phyloP scores from a whole-genome alignment of 2,888 invertebrate species.

The Aelia acuminata region DNA sequence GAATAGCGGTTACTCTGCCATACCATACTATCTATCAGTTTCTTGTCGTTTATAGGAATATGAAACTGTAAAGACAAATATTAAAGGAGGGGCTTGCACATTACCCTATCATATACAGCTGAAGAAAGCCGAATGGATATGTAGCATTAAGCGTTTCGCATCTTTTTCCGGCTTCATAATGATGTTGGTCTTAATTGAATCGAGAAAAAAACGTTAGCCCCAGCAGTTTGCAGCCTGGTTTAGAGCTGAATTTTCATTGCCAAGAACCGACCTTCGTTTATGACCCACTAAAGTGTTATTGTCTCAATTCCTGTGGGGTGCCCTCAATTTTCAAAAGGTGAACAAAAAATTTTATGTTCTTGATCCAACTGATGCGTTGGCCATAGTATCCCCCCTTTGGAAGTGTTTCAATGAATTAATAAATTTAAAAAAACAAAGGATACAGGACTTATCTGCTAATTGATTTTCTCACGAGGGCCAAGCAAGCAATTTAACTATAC shows the following conservation, averaged over 20 bases:
- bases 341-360: neutral
- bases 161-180: constrained; percentile 14
- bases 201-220: constrained; percentile 29
- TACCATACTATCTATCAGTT: too few relatives aligned
- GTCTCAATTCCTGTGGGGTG: neutral
- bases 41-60: neutral
- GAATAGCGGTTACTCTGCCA: too few relatives aligned
- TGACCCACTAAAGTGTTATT: constrained; percentile 1
- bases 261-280: neutral
- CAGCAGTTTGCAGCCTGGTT: neutral
- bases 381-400: neutral
- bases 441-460: too few relatives aligned
- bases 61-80: neutral
- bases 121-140: neutral
- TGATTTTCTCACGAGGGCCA: too few relatives aligned
- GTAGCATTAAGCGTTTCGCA: neutral
- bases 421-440: neutral
- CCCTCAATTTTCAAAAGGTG: neutral
- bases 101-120: neutral
- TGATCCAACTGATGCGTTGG: neutral
- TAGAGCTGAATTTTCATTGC: neutral
- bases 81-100: neutral
- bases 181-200: constrained; percentile 53
- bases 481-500: too few relatives aligned
- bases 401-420: neutral